Percentiles rank a stretch among this genome's conserved stretches.
These are phyloP conservation scores for Heterodera filipjevi DNA, from an alignment of 2,888 invertebrate genomes.

Conservation along the genomic window DNA sequence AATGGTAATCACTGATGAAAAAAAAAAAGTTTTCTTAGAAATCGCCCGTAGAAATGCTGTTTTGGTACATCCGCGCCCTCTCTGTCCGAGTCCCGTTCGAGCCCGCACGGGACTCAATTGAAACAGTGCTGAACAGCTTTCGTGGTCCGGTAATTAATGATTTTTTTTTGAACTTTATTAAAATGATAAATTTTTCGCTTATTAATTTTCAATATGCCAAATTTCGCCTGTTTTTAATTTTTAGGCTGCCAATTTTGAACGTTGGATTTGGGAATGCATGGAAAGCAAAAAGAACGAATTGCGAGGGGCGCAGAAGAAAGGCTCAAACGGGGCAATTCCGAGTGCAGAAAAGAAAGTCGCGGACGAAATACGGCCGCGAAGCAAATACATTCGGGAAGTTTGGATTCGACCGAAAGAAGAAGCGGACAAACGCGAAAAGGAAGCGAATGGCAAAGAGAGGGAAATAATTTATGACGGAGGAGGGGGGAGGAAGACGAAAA, in stretches of 20 bases:
- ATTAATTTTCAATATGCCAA: background rate
- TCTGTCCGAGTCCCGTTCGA: slow-evolving; percentile 24
- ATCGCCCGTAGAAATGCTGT: slow-evolving; percentile 11
- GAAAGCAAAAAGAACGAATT: slow-evolving; percentile 15
- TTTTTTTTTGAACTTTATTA: background rate
- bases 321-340: background rate
- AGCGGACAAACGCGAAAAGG: background rate
- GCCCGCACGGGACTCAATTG: slow-evolving; percentile 16
- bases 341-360: background rate
- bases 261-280: slow-evolving; percentile 19
- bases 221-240: too few species aligned
- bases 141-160: background rate
- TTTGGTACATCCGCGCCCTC: slow-evolving; percentile 26
- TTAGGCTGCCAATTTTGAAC: slow-evolving; percentile 19
- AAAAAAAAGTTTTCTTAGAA: background rate
- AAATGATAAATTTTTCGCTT: background rate
- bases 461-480: background rate
- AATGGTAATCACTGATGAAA: background rate
- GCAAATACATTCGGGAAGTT: slow-evolving; percentile 9
- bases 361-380: background rate
- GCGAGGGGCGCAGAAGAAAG: background rate
- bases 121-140: slow-evolving; percentile 10
- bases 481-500: background rate
- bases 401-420: slow-evolving; percentile 17
- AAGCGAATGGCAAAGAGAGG: background rate